Evolutionary conservation across 2,113 vertebrate species (phyloP).

Genomic region (Zosterops borbonicus): DNA sequence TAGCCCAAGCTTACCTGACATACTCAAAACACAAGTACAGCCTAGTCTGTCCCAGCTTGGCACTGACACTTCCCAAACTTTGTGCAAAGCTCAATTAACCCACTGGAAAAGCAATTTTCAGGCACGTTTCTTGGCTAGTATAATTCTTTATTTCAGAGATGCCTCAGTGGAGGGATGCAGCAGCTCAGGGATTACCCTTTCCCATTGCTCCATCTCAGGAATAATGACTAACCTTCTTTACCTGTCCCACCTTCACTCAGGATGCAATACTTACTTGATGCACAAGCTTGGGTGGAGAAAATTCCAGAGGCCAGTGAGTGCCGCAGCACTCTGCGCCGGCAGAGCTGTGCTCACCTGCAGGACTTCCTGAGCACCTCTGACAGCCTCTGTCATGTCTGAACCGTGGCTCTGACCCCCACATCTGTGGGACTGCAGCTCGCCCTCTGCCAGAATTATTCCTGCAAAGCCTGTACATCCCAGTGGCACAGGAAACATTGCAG

Average conservation of each 20-base stretch:
- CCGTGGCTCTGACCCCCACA: rapidly evolving
- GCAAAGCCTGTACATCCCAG: neutral
- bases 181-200: rapidly evolving
- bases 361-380: slow-evolving; percentile 29
- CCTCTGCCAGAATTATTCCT: neutral
- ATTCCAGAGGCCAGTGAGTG: slow-evolving; percentile 46
- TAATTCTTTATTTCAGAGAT: neutral
- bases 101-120: neutral
- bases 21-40: neutral
- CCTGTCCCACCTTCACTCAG: neutral
- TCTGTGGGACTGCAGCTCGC: rapidly evolving
- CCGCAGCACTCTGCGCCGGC: slow-evolving; percentile 31
- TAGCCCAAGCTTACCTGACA: neutral
- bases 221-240: neutral
- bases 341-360: slow-evolving; percentile 52
- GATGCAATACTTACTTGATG: slow-evolving; percentile 68
- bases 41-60: neutral
- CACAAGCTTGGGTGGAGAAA: slow-evolving; percentile 71
- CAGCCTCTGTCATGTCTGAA: slow-evolving; percentile 36
- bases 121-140: neutral
- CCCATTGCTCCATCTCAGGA: neutral
- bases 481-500: neutral
- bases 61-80: neutral
- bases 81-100: neutral
- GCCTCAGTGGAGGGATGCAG: neutral